Evolutionary conservation across 2,113 vertebrate genomes (phyloP).

Genomic region (Sander lucioperca): DNA sequence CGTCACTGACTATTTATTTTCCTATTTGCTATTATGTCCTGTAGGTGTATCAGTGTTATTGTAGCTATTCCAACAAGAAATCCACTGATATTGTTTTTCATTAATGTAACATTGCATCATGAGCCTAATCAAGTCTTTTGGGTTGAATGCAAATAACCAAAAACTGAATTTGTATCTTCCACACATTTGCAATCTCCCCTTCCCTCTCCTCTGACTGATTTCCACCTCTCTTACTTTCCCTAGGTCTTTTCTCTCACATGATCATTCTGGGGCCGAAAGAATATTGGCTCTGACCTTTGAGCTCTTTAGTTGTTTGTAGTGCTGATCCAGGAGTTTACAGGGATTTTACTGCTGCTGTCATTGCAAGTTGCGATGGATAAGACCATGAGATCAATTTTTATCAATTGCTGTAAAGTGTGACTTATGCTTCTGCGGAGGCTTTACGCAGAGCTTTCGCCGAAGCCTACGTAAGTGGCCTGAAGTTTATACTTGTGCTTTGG

Average conservation of each 20-base stretch:
- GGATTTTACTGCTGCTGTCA: not conserved
- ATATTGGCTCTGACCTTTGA: constrained; percentile 47
- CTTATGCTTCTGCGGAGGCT: too few species aligned
- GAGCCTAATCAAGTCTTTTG: not conserved
- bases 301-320: constrained; percentile 8
- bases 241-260: not conserved
- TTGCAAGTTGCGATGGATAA: not conserved
- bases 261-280: not conserved
- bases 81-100: not conserved
- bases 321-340: constrained; percentile 4
- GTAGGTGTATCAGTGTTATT: not conserved
- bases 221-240: not conserved
- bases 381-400: not conserved
- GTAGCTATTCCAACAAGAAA: not conserved
- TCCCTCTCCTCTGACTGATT: constrained; percentile 2
- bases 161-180: not conserved
- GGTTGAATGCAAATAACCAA: not conserved
- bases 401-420: too few species aligned
- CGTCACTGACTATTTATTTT: not conserved
- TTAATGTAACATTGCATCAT: not conserved
- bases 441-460: too few species aligned
- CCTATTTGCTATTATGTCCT: not conserved
- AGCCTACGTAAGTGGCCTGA: too few species aligned
- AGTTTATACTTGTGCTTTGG: too few species aligned
- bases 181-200: not conserved